Conservation (phyloP, 2,888 invertebrate genomes). For the Drosophila emarginata region DNA sequence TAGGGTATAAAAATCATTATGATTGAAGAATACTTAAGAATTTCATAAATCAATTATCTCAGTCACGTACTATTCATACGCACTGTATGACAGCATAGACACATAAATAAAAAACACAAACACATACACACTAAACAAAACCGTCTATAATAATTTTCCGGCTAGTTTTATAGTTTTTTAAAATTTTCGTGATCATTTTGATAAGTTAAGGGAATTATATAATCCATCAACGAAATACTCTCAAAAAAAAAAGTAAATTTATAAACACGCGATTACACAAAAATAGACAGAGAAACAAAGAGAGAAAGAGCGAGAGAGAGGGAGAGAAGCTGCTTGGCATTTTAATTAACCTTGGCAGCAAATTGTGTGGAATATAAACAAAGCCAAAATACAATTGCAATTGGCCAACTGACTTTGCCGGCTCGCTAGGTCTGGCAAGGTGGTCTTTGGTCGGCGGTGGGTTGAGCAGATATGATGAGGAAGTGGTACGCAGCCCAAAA, state of each 20-base stretch:
- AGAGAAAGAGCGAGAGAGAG: slow-evolving; percentile 5
- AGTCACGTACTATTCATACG: slow-evolving; percentile 70
- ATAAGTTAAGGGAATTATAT: slow-evolving; percentile 60
- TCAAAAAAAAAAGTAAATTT: slow-evolving; percentile 24
- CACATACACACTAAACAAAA: slow-evolving; percentile 7
- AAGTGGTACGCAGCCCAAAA: slow-evolving; percentile 16
- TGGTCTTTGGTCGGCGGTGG: slow-evolving; percentile 52
- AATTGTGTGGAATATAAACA: slow-evolving; percentile 42
- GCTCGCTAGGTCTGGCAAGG: slow-evolving; percentile 70
- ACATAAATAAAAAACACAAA: slow-evolving; percentile 11
- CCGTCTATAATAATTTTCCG: slow-evolving; percentile 31
- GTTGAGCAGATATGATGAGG: neutral
- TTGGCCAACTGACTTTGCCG: slow-evolving; percentile 74
- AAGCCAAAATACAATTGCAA: slow-evolving; percentile 61
- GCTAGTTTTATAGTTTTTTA: slow-evolving; percentile 39
- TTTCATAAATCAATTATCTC: neutral
- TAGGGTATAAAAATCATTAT: neutral
- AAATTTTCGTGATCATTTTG: slow-evolving; percentile 65
- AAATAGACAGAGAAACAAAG: slow-evolving; percentile 11
- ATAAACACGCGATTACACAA: slow-evolving; percentile 62
- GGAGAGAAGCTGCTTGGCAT: slow-evolving; percentile 59
- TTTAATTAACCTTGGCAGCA: slow-evolving; percentile 77
- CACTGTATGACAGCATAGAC: slow-evolving; percentile 48
- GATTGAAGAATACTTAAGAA: neutral
- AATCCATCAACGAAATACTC: slow-evolving; percentile 40